These are phyloP conservation scores for Sebastes goodei DNA, from an alignment of 2,797 vertebrate genomes.

Conservation along the genomic window DNA sequence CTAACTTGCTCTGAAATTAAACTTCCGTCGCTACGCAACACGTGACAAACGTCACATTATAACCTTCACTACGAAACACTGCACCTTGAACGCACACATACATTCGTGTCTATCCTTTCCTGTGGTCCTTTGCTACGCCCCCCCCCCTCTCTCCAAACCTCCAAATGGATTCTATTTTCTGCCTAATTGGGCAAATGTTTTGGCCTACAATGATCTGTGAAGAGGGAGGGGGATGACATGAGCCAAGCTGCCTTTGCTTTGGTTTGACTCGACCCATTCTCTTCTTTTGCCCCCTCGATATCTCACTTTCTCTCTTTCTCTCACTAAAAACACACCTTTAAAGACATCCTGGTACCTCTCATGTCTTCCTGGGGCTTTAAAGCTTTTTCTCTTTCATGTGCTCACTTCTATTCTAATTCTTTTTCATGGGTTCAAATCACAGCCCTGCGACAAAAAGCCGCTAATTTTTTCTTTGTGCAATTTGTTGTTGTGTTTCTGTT, in stretches of 20 bases:
- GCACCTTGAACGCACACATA: neutral
- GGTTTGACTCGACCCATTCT: constrained; percentile 9
- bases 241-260: constrained; percentile 19
- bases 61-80: too few species aligned
- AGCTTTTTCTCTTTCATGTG: neutral
- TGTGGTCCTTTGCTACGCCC: neutral
- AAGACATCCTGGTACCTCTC: neutral
- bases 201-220: constrained; percentile 52
- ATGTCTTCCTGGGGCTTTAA: neutral
- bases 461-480: neutral
- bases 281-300: neutral
- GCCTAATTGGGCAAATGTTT: constrained; percentile 76
- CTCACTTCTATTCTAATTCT: neutral
- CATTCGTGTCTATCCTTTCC: neutral
- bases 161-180: constrained; percentile 75
- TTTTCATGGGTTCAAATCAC: neutral
- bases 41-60: too few species aligned
- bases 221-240: constrained; percentile 20
- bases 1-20: too few species aligned
- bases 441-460: neutral
- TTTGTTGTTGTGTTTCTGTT: neutral
- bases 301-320: neutral
- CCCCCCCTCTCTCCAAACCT: constrained; percentile 33
- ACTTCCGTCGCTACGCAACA: too few species aligned
- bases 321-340: neutral